A percentile compares a stretch with the other conserved stretches of the same genome.
phyloP scores from a whole-genome alignment of 2,113 vertebrate genomes.

The Pungitius pungitius region DNA sequence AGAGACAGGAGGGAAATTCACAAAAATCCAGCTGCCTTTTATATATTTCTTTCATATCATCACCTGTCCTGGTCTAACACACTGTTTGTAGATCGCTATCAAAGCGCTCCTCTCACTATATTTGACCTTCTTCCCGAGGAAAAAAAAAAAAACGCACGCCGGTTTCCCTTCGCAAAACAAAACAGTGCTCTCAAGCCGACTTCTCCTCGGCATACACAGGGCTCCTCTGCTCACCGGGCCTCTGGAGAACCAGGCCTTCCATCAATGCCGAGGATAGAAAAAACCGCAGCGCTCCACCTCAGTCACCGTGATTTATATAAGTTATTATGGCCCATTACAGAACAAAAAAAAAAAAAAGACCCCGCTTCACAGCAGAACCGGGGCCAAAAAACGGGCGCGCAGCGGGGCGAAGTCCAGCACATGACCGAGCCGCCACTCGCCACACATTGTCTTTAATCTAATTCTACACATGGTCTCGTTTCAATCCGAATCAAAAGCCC shows the following conservation, averaged over 20 bases:
- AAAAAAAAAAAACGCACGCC: conserved; percentile 58
- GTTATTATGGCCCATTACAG: conserved; percentile 81
- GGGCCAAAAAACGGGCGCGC: conserved; percentile 69
- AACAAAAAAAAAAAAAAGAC: conserved; percentile 75
- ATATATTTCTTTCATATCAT: conserved; percentile 48
- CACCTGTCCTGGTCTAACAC: conserved; percentile 73
- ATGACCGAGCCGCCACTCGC: conserved; percentile 72
- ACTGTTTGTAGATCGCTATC: conserved; percentile 74
- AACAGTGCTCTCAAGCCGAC: conserved; percentile 72
- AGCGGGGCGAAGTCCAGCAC: conserved; percentile 72
- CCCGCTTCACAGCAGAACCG: conserved; percentile 70
- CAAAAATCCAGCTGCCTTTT: conserved; percentile 57
- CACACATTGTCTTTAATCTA: conserved; percentile 82
- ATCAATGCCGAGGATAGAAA: conserved; percentile 78
- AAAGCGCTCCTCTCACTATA: conserved; percentile 68
- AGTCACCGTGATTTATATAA: conserved; percentile 81
- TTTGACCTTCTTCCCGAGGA: conserved; percentile 70
- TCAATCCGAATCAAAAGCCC: conserved; percentile 83
- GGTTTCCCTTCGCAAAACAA: conserved; percentile 65
- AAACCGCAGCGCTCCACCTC: conserved; percentile 65
- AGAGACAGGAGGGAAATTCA: conserved; percentile 45
- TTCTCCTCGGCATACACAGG: conserved; percentile 71
- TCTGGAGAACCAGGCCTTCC: conserved; percentile 69
- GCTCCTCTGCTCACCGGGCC: conserved; percentile 66
- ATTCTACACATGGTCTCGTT: conserved; percentile 83